phyloP scores from a whole-genome alignment of 1,140 invertebrate genomes.

The Drosophila aff. region DNA sequence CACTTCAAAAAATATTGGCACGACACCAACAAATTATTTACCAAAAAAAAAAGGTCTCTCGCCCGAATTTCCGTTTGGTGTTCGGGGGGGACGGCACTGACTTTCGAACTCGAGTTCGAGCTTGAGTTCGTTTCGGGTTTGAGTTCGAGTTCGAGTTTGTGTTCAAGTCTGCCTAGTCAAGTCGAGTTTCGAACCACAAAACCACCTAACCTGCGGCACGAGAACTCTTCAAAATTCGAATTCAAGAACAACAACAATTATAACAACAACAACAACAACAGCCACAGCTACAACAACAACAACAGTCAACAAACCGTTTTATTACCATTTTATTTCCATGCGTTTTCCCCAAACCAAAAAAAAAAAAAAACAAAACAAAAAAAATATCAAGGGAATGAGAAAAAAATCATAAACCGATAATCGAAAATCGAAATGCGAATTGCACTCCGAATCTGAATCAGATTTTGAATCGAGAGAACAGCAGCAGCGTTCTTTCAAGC shows the following conservation, averaged over 20 bases:
- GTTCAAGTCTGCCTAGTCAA: conserved; percentile 6
- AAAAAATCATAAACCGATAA: conserved; percentile 16
- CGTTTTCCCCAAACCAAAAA: conserved; percentile 32
- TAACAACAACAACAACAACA: conserved; percentile 36
- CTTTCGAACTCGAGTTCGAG: conserved; percentile 6
- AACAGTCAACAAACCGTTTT: conserved; percentile 57
- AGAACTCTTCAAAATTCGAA: conserved; percentile 40
- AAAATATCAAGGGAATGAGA: conserved; percentile 21
- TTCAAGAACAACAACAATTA: conserved; percentile 41
- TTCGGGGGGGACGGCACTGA: background rate
- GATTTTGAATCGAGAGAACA: conserved; percentile 33
- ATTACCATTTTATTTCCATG: conserved; percentile 60
- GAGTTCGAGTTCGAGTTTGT: background rate
- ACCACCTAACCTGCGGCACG: conserved; percentile 17
- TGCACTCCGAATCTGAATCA: conserved; percentile 29
- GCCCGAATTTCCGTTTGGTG: conserved; percentile 3
- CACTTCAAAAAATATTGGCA: conserved; percentile 39
- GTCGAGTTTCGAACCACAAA: conserved; percentile 8
- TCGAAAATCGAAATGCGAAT: conserved; percentile 43
- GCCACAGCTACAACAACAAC: conserved; percentile 25
- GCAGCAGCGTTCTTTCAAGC: conserved; percentile 35
- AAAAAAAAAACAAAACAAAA: conserved; percentile 7
- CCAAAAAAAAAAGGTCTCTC: conserved; percentile 7
- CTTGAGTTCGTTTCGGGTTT: background rate
- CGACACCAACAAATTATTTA: conserved; percentile 36